Base-by-base conservation (phyloP, 2,888 invertebrate species). In the Pollenia griseotomentosa region DNA sequence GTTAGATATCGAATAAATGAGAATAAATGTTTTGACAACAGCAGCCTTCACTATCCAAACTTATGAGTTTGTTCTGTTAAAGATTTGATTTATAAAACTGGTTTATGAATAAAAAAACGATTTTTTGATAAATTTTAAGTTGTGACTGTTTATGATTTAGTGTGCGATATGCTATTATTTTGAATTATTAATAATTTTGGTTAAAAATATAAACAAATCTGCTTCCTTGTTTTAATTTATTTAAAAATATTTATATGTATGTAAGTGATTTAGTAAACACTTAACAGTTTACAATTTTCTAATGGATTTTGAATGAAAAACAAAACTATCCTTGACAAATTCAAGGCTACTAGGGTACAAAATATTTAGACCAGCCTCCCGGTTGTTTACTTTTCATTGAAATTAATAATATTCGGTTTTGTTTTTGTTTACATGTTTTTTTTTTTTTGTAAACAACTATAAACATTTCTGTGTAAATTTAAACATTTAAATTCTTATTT, bases 331-430 rank as follows among this genome's bases (percentile, higher is more conserved):
- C 57, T 74, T 74, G 48, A 42, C 11, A 48, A 74, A 65, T 14
- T 51, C 51, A 75, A 42, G 42, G n/a, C 46, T 40, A 3, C 9
- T 57, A 23, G 23, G 40, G 61, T 65, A 19, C n/a, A 19, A 44
- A n/a, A 33, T 11, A 23, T 59, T 42, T 40, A 51, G 68, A 65
- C 51, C 63, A 55, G 80, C 80, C 63, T 81, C 57, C 42, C 55
- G 23, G 19, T 57, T 53, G 44, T n/a, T 12, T 63, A 16, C 11
- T 42, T 75, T 63, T 81, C n/a, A 65, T 57, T 75, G n/a, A 66
- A 61, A 48, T 48, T 59, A 51, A 40, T 59, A 33, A 7, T 65
- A 23, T 68, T 68, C 12, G 14, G 40, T 48, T 70, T 73, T 48
- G 40, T 40, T 61, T 46, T 66, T 63, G 40, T 48, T 19, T 70